These are phyloP conservation scores for Galaxias olidus DNA, from an alignment of 2,797 vertebrate species.

Conservation along the genomic window DNA sequence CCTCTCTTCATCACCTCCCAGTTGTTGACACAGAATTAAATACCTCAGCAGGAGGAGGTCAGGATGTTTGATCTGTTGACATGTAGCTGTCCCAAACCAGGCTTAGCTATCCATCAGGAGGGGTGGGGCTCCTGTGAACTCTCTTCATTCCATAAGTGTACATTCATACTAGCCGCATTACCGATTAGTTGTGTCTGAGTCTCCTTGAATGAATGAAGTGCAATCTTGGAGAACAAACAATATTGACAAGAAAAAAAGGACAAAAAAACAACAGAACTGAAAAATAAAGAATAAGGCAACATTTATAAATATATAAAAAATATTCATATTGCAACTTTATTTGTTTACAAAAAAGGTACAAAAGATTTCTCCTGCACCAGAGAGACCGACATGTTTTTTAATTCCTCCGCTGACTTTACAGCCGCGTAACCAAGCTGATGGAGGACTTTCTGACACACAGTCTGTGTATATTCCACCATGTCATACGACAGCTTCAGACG, in stretches of 20 bases:
- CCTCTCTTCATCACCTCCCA: too few species aligned
- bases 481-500: conserved; percentile 91
- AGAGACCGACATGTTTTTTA: conserved; percentile 88
- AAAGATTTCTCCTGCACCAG: conserved; percentile 90
- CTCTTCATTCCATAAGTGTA: too few species aligned
- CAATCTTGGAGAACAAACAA: conserved; percentile 80
- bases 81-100: too few species aligned
- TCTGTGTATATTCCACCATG: conserved; percentile 90
- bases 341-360: conserved; percentile 87
- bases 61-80: too few species aligned
- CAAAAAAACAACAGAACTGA: conserved; percentile 36
- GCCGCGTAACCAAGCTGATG: conserved; percentile 87
- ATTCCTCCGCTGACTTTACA: conserved; percentile 83
- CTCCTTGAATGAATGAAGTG: conserved; percentile 68
- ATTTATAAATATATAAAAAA: conserved; percentile 88
- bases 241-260: conserved; percentile 38
- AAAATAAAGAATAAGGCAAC: conserved; percentile 90
- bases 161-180: too few species aligned
- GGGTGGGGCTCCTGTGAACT: too few species aligned
- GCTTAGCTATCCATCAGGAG: too few species aligned
- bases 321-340: conserved; percentile 65
- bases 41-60: too few species aligned
- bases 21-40: too few species aligned
- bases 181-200: too few species aligned
- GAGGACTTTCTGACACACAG: conserved; percentile 85